phyloP scores from a whole-genome alignment of 2,888 invertebrate species.

The Calameuta idolon region DNA sequence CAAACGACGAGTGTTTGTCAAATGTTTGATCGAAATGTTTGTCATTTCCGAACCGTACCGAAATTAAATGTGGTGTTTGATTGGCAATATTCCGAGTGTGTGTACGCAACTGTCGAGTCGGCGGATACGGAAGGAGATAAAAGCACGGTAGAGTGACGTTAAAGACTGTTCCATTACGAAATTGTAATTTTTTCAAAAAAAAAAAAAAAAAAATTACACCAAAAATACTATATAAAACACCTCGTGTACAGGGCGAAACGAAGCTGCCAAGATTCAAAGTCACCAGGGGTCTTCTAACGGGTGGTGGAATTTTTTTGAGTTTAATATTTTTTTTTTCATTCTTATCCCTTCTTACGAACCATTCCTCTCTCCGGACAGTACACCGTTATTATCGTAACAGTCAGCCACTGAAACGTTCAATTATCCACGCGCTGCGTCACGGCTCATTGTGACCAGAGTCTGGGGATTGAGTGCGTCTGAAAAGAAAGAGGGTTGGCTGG shows the following conservation, averaged over 20 bases:
- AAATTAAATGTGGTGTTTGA: conserved; percentile 59
- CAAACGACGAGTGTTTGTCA: conserved; percentile 61
- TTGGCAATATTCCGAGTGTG: conserved; percentile 17
- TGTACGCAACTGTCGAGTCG: conserved; percentile 3
- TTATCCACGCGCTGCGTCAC: conserved; percentile 54
- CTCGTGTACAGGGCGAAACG: not conserved
- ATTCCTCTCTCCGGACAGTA: conserved; percentile 29
- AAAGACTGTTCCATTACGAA: not conserved
- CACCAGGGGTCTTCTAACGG: not conserved
- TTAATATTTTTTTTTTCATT: not conserved
- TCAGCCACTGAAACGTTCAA: conserved; percentile 58
- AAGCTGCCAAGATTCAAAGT: not conserved
- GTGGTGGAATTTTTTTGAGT: not conserved
- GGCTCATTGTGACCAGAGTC: conserved; percentile 27
- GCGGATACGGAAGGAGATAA: not conserved
- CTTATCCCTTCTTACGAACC: not conserved
- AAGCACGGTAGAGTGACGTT: not conserved
- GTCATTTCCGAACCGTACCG: conserved; percentile 50
- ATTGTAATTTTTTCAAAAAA: not conserved
- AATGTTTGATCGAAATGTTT: conserved; percentile 65
- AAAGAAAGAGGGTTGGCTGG: conserved; percentile 31
- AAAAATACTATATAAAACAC: not conserved
- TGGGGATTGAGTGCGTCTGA: conserved; percentile 38
- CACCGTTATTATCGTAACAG: conserved; percentile 48
- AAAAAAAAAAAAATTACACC: not conserved